phyloP scores from a whole-genome alignment of 2,113 vertebrate species.

The Motacilla alba region DNA sequence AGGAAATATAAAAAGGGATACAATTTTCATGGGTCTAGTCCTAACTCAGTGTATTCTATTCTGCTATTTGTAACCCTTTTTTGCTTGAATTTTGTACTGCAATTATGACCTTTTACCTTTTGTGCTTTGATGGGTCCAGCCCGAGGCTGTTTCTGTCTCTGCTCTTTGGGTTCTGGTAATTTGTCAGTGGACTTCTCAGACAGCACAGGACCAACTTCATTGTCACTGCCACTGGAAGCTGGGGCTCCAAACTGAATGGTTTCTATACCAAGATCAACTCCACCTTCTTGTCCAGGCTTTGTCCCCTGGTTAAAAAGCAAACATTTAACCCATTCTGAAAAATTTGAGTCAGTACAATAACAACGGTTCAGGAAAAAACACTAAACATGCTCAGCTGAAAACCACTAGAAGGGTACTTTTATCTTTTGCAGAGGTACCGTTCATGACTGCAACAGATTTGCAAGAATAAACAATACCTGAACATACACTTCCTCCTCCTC shows the following conservation, averaged over 20 bases:
- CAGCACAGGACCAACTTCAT: conserved; percentile 84
- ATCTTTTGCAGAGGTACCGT: neutral
- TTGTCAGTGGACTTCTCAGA: conserved; percentile 86
- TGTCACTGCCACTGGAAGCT: conserved; percentile 92
- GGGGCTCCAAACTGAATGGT: conserved; percentile 96
- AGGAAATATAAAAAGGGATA: neutral
- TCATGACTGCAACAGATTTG: neutral
- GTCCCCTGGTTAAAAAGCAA: conserved; percentile 74
- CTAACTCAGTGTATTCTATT: neutral
- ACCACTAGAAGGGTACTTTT: neutral
- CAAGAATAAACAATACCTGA: neutral
- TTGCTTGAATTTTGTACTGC: neutral
- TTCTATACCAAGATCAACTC: conserved; percentile 89
- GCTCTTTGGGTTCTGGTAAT: conserved; percentile 94
- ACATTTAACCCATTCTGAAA: neutral
- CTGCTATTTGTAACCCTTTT: neutral
- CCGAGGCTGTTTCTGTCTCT: conserved; percentile 93
- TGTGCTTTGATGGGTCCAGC: conserved; percentile 96
- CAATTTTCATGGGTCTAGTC: neutral
- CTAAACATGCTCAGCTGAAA: neutral
- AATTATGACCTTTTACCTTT: conserved; percentile 77
- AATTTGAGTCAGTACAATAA: neutral
- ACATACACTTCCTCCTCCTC: neutral
- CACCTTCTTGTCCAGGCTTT: conserved; percentile 80
- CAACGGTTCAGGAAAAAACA: neutral